These are phyloP conservation scores for Vanessa cardui DNA, from an alignment of 2,888 invertebrate species.

Conservation along the genomic window DNA sequence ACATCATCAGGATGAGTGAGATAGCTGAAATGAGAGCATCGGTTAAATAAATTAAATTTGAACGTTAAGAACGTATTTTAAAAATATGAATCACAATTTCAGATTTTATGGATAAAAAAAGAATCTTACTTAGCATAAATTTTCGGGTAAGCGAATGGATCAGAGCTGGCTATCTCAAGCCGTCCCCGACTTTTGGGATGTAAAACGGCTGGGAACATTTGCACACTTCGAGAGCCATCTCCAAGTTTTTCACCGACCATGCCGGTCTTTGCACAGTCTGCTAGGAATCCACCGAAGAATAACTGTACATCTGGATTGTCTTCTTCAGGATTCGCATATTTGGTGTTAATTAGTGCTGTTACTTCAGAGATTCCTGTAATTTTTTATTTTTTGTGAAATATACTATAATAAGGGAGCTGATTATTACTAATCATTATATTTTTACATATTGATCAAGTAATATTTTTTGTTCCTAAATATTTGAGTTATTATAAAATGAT, in stretches of 20 bases:
- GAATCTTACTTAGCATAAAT: conserved; percentile 90
- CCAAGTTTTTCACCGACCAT: conserved; percentile 91
- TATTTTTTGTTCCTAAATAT: no score
- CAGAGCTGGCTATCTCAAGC: conserved; percentile 86
- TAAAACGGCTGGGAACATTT: conserved; percentile 90
- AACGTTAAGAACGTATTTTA: no score
- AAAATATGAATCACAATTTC: no score
- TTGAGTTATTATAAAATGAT: no score
- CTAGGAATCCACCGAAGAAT: conserved; percentile 93
- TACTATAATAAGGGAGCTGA: no score
- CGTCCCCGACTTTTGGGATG: conserved; percentile 94
- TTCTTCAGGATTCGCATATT: conserved; percentile 87
- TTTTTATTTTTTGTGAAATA: no score
- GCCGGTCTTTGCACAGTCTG: conserved; percentile 92
- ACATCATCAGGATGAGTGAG: conserved; percentile 91
- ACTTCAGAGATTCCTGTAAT: conserved; percentile 89
- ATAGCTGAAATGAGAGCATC: conserved; percentile 67
- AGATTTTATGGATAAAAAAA: no score
- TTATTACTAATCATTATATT: no score
- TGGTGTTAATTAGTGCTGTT: conserved; percentile 91
- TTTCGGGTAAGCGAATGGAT: conserved; percentile 91
- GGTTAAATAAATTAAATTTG: no score
- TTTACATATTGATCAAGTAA: no score
- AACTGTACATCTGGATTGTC: conserved; percentile 93
- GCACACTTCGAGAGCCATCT: conserved; percentile 86